These are phyloP conservation scores for Autographa gamma DNA, from an alignment of 2,888 invertebrate species.

Conservation along the genomic window DNA sequence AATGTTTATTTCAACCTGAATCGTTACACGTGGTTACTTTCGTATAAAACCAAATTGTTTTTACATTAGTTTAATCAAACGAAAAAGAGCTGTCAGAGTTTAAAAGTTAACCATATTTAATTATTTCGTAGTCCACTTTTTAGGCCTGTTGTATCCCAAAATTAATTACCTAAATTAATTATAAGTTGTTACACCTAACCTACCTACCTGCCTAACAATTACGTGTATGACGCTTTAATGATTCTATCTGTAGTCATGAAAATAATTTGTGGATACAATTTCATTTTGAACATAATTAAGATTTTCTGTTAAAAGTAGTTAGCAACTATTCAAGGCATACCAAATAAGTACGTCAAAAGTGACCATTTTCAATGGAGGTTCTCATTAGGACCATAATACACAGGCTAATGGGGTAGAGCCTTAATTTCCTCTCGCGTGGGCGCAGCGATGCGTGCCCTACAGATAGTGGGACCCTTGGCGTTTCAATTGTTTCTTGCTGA, in stretches of 20 bases:
- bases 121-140: no score
- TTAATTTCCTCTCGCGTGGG: slow-evolving; percentile 50
- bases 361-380: slow-evolving; percentile 39
- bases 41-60: not conserved
- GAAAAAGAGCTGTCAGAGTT: not conserved
- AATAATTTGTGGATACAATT: no score
- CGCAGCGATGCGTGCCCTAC: slow-evolving; percentile 36
- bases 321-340: slow-evolving; percentile 15
- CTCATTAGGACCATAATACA: slow-evolving; percentile 58
- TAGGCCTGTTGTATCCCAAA: no score
- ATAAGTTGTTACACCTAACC: no score
- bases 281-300: no score
- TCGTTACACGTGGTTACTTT: slow-evolving; percentile 15
- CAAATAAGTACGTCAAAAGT: slow-evolving; percentile 16
- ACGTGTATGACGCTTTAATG: no score
- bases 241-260: no score
- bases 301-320: not conserved
- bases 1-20: not conserved
- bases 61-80: not conserved
- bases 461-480: slow-evolving; percentile 45
- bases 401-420: slow-evolving; percentile 44
- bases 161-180: no score
- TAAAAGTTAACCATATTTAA: not conserved
- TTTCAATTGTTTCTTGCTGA: slow-evolving; percentile 56
- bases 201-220: no score